Conservation (phyloP, 1,140 invertebrate species). For the Neodiprion virginianus region DNA sequence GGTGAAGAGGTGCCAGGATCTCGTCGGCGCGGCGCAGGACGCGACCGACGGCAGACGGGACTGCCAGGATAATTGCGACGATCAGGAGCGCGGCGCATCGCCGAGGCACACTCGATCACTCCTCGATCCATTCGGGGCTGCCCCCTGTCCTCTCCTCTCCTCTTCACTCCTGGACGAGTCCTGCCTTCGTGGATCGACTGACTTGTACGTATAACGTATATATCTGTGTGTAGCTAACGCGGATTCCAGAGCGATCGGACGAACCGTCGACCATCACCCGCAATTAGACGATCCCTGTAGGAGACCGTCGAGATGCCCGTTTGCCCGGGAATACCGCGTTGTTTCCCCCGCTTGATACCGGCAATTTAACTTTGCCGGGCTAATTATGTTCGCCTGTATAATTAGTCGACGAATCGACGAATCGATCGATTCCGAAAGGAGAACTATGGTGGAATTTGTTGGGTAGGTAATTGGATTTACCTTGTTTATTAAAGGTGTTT, state of each 20-base stretch:
- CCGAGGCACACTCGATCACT: neutral
- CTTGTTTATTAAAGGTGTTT: no score
- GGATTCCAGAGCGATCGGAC: no score
- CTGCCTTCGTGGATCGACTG: neutral
- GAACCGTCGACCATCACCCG: neutral
- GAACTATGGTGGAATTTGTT: no score
- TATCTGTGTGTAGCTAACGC: no score
- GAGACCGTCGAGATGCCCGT: neutral
- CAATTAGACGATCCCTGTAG: neutral
- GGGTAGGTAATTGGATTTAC: no score
- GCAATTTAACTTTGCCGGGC: no score
- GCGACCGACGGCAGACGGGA: conserved; percentile 7
- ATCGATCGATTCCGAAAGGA: no score
- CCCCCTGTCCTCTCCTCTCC: neutral
- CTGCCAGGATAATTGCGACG: neutral
- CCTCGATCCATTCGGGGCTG: neutral
- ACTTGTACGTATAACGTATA: neutral
- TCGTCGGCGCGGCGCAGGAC: neutral
- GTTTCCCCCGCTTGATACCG: no score
- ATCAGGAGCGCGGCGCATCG: neutral
- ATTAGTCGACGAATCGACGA: no score
- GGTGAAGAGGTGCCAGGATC: no score
- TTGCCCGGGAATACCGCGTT: no score
- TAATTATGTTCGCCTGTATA: no score
- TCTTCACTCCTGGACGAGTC: neutral